These are phyloP conservation scores for Anthoptus insignis DNA, from an alignment of 2,888 invertebrate species.

Conservation along the genomic window DNA sequence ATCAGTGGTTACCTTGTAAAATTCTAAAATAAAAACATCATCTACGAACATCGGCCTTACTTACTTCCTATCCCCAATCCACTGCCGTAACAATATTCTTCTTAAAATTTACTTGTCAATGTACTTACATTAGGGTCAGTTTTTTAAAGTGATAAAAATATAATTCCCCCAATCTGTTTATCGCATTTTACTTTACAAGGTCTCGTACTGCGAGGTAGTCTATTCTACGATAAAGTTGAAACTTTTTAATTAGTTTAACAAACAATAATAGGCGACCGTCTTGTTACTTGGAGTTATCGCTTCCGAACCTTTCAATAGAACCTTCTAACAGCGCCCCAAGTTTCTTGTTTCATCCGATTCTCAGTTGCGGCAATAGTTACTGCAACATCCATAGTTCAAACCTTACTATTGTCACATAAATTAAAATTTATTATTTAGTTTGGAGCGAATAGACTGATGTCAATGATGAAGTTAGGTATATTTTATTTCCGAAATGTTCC, in stretches of 20 bases:
- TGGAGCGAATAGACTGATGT: background rate
- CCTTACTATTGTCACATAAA: slow-evolving; percentile 11
- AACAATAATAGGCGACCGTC: slow-evolving; percentile 71
- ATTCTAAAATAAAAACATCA: no score
- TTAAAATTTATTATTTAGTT: slow-evolving; percentile 1
- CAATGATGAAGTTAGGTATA: no score
- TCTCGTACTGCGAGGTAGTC: slow-evolving; percentile 57
- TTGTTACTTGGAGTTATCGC: slow-evolving; percentile 66
- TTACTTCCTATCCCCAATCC: no score
- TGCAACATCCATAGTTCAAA: slow-evolving; percentile 26
- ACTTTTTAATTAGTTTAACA: slow-evolving; percentile 81
- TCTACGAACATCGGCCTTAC: no score
- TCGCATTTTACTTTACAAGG: slow-evolving; percentile 39
- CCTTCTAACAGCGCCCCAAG: slow-evolving; percentile 31
- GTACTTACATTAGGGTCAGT: no score
- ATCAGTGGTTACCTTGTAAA: no score
- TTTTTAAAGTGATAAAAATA: no score
- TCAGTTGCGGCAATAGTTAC: slow-evolving; percentile 20
- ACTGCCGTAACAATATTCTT: no score
- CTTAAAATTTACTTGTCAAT: no score
- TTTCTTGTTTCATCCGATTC: slow-evolving; percentile 23
- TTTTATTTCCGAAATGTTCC: no score
- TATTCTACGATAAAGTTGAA: slow-evolving; percentile 64
- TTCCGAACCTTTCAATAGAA: slow-evolving; percentile 40
- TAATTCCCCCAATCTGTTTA: slow-evolving; percentile 23